Conservation (phyloP, 35 echinoderm and acorn worm genomes). For the Heliocidaris erythrogramma region DNA sequence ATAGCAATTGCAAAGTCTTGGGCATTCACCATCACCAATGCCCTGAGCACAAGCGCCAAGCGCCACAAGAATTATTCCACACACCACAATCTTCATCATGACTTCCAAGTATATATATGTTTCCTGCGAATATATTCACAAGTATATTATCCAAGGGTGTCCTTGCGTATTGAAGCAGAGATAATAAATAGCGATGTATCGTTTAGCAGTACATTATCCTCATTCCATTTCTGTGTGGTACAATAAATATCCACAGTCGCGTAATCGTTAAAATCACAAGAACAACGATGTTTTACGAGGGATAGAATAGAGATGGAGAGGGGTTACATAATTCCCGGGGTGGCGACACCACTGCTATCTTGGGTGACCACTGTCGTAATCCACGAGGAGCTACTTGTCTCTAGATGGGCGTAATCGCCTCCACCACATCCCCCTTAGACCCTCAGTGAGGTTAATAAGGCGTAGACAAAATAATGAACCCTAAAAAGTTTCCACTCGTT, state of each 20-base stretch:
- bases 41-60: neutral
- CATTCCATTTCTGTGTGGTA: neutral
- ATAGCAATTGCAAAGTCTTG: conserved; percentile 28
- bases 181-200: neutral
- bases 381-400: neutral
- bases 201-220: neutral
- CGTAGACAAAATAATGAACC: neutral
- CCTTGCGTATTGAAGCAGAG: neutral
- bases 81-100: neutral
- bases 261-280: neutral
- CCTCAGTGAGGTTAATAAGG: neutral
- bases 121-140: conserved; percentile 23
- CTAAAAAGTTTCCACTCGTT: neutral
- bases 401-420: neutral
- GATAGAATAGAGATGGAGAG: neutral
- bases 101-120: neutral
- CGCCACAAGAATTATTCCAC: neutral
- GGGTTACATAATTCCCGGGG: neutral
- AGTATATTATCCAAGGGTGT: conserved; percentile 19
- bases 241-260: neutral
- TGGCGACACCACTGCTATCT: neutral
- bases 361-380: neutral
- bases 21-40: conserved; percentile 3
- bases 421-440: neutral
- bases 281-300: neutral